Conservation (phyloP, 2,797 vertebrate species). For the Pogoniulus pusillus region DNA sequence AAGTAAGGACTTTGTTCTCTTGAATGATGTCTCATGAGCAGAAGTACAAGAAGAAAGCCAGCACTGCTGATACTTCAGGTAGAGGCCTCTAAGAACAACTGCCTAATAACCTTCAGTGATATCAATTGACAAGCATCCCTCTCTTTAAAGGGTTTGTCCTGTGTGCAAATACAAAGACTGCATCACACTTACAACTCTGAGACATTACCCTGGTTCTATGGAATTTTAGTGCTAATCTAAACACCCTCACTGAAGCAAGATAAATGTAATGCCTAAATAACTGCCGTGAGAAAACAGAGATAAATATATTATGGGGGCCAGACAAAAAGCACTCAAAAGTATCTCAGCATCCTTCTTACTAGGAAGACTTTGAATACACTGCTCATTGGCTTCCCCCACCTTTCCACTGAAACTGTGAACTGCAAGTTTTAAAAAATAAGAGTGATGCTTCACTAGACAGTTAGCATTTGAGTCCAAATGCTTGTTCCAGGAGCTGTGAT, state of each 20-base stretch:
- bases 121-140: not conserved
- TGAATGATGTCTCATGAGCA: not conserved
- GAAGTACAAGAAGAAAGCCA: not conserved
- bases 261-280: slow-evolving; percentile 19
- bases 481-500: not conserved
- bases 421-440: not conserved
- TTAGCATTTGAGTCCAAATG: not conserved
- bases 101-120: not conserved
- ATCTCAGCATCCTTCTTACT: not conserved
- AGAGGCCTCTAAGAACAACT: not conserved
- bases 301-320: not conserved
- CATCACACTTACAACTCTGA: not conserved
- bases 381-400: not conserved
- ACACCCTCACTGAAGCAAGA: not conserved
- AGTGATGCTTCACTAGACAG: not conserved
- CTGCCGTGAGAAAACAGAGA: slow-evolving; percentile 12
- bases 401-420: not conserved
- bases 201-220: not conserved
- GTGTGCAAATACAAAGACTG: not conserved
- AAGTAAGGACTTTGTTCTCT: not conserved
- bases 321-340: not conserved
- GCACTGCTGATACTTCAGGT: not conserved
- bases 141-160: not conserved
- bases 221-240: slow-evolving; percentile 49
- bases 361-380: not conserved